phyloP scores from a whole-genome alignment of 2,797 vertebrate genomes.

The Enteromius treurensis region DNA sequence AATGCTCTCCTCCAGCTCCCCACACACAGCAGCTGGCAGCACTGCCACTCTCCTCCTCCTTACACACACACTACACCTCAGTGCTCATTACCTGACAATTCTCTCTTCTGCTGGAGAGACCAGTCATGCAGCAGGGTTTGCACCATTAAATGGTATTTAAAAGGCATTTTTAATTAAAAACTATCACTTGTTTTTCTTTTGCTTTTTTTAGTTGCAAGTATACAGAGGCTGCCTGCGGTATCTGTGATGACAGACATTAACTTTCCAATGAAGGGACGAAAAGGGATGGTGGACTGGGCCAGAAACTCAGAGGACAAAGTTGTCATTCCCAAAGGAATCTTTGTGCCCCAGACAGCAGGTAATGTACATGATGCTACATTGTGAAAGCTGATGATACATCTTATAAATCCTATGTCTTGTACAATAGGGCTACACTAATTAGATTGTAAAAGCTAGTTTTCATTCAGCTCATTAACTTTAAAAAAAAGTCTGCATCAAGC shows the following conservation, averaged over 20 bases:
- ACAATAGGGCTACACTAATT: not conserved
- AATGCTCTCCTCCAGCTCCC: slow-evolving; percentile 62
- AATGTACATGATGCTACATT: slow-evolving; percentile 58
- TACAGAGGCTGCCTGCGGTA: slow-evolving; percentile 96
- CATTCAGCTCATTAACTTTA: not conserved
- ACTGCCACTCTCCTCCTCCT: slow-evolving; percentile 58
- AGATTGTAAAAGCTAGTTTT: not conserved
- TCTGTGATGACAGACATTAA: slow-evolving; percentile 98
- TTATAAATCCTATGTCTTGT: not conserved
- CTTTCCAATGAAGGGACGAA: slow-evolving; percentile 99
- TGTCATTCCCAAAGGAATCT: slow-evolving; percentile 96
- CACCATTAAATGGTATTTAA: not conserved
- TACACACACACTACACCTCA: slow-evolving; percentile 59
- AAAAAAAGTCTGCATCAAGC: not conserved
- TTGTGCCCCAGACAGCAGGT: slow-evolving; percentile 95
- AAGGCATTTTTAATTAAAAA: not conserved
- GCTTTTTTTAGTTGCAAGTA: slow-evolving; percentile 89
- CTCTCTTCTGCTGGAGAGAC: not conserved
- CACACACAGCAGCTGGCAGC: slow-evolving; percentile 71
- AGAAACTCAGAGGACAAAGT: slow-evolving; percentile 98
- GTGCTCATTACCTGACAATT: slow-evolving; percentile 14
- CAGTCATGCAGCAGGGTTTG: slow-evolving; percentile 51
- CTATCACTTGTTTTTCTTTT: slow-evolving; percentile 17
- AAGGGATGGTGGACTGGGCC: slow-evolving; percentile 99
- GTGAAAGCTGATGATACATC: not conserved